Conservation (phyloP, 2,113 vertebrate genomes). For the Cephalopholis sonnerati region DNA sequence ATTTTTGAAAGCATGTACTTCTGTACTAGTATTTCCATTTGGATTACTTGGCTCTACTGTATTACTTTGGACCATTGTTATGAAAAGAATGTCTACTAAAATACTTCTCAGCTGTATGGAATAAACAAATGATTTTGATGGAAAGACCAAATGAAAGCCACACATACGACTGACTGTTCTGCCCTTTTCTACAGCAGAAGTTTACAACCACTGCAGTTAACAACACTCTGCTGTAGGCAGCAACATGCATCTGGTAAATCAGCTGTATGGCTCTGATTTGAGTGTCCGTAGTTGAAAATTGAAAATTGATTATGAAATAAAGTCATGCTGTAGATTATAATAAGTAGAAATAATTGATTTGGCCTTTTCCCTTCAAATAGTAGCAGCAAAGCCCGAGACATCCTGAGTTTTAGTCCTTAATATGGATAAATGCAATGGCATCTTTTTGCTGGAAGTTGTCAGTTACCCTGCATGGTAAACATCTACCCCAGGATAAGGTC, state of each 20-base stretch:
- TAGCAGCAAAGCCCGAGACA: background rate
- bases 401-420: background rate
- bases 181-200: background rate
- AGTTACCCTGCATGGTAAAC: background rate
- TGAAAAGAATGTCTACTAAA: slow-evolving; percentile 2
- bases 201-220: background rate
- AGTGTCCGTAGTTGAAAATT: background rate
- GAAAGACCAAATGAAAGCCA: background rate
- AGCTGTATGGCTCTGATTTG: background rate
- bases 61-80: slow-evolving; percentile 15
- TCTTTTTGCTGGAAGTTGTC: background rate
- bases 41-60: background rate
- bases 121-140: background rate
- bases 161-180: too few relatives aligned
- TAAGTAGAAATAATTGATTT: background rate
- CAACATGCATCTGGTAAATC: background rate
- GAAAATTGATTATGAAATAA: background rate
- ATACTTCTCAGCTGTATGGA: background rate
- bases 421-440: background rate
- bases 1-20: background rate
- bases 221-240: background rate
- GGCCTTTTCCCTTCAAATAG: background rate
- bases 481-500: background rate
- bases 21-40: background rate
- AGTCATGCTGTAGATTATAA: background rate